Evolutionary conservation across 2,888 invertebrate genomes (phyloP), one percentile per base, ranked within the genome.

Genomic region (Lasioglossum calceatum): DNA sequence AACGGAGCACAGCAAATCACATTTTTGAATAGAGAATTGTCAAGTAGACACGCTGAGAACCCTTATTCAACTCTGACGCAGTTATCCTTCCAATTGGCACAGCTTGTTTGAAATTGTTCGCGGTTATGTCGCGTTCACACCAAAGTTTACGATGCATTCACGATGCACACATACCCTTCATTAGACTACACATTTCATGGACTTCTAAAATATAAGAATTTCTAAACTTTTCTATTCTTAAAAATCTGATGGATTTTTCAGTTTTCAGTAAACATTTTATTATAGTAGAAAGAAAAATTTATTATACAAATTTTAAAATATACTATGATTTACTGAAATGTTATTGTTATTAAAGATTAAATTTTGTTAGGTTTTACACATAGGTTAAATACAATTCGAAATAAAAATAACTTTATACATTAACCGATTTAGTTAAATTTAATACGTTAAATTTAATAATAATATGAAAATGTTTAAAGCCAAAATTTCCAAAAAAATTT

Each of bases 61-160:
- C 78, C 77, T 86, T 84, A 78, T 84, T 50, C 87, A 84, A 86
- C 76, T 81, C 84, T 84, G 81, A 76, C 87, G 79, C 82, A 85
- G 85, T 85, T 86, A 84, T 87, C 81, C 84, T 81, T 84, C 75
- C 86, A 87, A 87, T 87, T 87, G 87, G 78, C 50, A 58, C 79
- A 77, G 79, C 87, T 87, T 86, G 86, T 87, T 86, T 87, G 42
- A 81, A 84, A 87, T 87, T 77, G 75, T 83, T 79, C 85, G 64
- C 27, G 82, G 79, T 87, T 87, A 87, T 42, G 87, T 81, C 77
- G 80, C 83, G 84, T 78, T 86, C 87, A 86, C 84, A 84, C 83
- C 27, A 81, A 83, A 87, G 81, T 42, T 47, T 72, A 36, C 54
- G 75, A 42, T 71, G 71, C 71, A n/a, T 5, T 32, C 64, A 32